A percentile compares a stretch with the other conserved stretches of the same genome.
Evolutionary conservation across 1,140 invertebrate species (phyloP).

Genomic region (Agrypnia vestita): DNA sequence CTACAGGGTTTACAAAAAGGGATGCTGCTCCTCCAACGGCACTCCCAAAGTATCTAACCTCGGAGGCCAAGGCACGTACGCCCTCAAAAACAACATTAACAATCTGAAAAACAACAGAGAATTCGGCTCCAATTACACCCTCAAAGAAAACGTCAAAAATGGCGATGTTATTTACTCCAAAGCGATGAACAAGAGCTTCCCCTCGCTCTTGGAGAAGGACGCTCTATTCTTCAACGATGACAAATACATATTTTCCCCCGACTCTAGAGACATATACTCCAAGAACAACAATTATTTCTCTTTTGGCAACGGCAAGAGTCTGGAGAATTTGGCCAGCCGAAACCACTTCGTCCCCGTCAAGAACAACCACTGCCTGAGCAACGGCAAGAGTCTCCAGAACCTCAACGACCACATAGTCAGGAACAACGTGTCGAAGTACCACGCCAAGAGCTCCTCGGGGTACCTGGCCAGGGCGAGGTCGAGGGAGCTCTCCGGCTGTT

Average conservation of each 20-base stretch:
- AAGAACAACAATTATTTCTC: slow-evolving; percentile 59
- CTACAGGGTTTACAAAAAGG: slow-evolving; percentile 71
- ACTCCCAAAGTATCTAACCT: slow-evolving; percentile 62
- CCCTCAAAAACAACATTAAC: slow-evolving; percentile 69
- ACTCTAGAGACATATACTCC: slow-evolving; percentile 45
- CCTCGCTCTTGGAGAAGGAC: slow-evolving; percentile 50
- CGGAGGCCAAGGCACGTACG: slow-evolving; percentile 66
- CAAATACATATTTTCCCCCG: slow-evolving; percentile 52
- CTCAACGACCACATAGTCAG: slow-evolving; percentile 46
- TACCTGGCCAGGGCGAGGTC: slow-evolving; percentile 41
- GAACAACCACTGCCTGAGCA: slow-evolving; percentile 27
- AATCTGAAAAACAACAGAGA: slow-evolving; percentile 65
- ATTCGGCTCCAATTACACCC: slow-evolving; percentile 55
- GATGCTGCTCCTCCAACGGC: slow-evolving; percentile 50
- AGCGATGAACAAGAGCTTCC: slow-evolving; percentile 56
- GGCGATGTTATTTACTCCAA: slow-evolving; percentile 46
- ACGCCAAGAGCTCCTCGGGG: slow-evolving; percentile 41
- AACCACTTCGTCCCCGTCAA: slow-evolving; percentile 49
- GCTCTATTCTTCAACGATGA: slow-evolving; percentile 43
- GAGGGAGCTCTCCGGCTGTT: slow-evolving; percentile 25
- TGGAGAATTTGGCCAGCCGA: slow-evolving; percentile 53
- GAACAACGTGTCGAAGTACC: slow-evolving; percentile 34
- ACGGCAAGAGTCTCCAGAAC: slow-evolving; percentile 56
- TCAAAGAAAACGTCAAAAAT: slow-evolving; percentile 47
- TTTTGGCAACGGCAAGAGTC: slow-evolving; percentile 51